Evolutionary conservation across 1,140 invertebrate species (phyloP).

Genomic region (Neotoxoptera formosana): DNA sequence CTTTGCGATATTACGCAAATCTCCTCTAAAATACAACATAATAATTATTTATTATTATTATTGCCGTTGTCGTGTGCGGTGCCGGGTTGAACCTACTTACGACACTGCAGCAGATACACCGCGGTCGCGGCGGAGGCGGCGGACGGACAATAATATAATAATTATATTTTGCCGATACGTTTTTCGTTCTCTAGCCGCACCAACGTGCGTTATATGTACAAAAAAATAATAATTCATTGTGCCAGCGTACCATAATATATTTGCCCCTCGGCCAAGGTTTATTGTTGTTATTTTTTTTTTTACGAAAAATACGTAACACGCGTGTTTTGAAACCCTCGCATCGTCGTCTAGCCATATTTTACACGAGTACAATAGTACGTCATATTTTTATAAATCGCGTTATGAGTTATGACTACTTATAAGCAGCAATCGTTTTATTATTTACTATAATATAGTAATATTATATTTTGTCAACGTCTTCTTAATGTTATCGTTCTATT

Average conservation of each 20-base stretch:
- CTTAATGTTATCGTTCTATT: background rate
- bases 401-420: background rate
- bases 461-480: background rate
- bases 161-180: background rate
- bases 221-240: background rate
- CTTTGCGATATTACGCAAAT: background rate
- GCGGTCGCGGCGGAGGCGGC: background rate
- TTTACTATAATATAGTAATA: background rate
- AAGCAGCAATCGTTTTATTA: background rate
- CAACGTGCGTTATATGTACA: background rate
- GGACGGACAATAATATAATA: background rate
- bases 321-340: background rate
- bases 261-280: background rate
- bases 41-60: background rate
- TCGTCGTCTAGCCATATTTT: background rate
- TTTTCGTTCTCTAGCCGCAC: background rate
- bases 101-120: background rate
- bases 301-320: background rate
- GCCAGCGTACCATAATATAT: background rate
- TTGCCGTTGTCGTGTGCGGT: background rate
- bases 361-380: background rate
- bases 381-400: background rate
- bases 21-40: background rate
- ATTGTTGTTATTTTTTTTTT: background rate
- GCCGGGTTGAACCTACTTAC: too few relatives aligned